A percentile compares a stretch with the other conserved stretches of the same genome.
Conservation (phyloP, 2,113 vertebrate genomes). For the Morphnarchus princeps region DNA sequence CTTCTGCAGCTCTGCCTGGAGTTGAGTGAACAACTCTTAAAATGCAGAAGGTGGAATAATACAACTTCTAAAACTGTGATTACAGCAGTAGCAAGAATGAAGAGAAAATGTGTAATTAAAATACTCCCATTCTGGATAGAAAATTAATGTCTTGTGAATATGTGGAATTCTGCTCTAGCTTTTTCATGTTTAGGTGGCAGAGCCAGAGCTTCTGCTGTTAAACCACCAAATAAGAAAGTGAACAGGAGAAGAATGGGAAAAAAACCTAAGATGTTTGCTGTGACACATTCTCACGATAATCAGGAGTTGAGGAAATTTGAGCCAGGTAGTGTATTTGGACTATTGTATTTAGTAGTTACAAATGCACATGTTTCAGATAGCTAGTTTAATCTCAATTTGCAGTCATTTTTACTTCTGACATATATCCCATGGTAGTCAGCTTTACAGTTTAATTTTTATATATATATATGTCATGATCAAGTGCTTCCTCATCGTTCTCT, state of each 20-base stretch:
- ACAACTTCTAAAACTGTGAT: not conserved
- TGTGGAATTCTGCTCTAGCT: not conserved
- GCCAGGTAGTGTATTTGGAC: not conserved
- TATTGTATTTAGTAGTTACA: not conserved
- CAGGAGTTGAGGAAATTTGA: not conserved
- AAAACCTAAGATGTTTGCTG: not conserved
- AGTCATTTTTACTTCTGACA: not conserved
- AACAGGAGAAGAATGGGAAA: not conserved
- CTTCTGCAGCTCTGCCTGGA: not conserved
- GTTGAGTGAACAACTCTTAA: not conserved
- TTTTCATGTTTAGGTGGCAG: not conserved
- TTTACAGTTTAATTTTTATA: not conserved
- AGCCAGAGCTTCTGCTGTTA: not conserved
- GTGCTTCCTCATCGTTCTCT: not conserved
- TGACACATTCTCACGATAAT: accelerated
- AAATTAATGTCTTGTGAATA: not conserved
- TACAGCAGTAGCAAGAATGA: not conserved
- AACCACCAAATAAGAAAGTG: not conserved
- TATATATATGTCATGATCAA: not conserved
- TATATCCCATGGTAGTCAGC: not conserved
- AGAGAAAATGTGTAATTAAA: not conserved
- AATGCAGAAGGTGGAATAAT: not conserved
- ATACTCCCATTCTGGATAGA: not conserved
- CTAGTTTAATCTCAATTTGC: not conserved
- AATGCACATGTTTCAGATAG: too few relatives aligned